Base-by-base conservation (phyloP, 1,140 invertebrate species). In the Pantala flavescens region DNA sequence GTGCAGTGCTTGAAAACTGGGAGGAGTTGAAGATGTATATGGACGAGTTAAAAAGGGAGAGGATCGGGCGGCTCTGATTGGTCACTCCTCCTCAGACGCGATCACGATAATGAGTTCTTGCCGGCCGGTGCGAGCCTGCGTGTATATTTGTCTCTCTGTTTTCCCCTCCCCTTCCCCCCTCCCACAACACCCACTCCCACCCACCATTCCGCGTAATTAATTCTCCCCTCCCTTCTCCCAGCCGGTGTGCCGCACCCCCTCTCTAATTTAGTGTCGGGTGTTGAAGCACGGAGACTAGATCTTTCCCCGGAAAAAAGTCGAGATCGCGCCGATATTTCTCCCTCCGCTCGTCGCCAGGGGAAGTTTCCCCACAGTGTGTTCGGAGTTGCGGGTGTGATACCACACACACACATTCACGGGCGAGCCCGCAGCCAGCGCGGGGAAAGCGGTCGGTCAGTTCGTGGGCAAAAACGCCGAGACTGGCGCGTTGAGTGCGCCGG, bases 81-180 rank as follows among this genome's bases (percentile, higher is more conserved):
- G 49, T 63, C 49, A 63, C 3, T 63, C 49, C 49, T 63, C 49
- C 49, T 63, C 49, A 21, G 49, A 63, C 49, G 12, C 49, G 49
- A 63, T 63, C 49, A 63, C 49, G 49, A 63, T 63, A 63, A 63
- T 63, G 49, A 63, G 49, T 63, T 3, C 49, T 63, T 63, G 49
- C 49, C n/a, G 49, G 16, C 49, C 49, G 49, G 49, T 63, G 49
- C 12, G 49, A 63, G 49, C 49, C 49, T 63, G 49, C 49, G 49
- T 63, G n/a, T 63, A 21, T 63, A 63, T 63, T 19, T 63, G 49
- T 63, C 49, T 16, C 49, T 21, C 49, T 21, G 16, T 21, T 63
- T 21, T 12, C 49, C 49, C n/a, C 49, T 21, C 28, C 28, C 28
- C 9, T 12, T 63, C 49, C 49, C 49, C 12, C n/a, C 49, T 12